Percentiles rank a stretch among this genome's conserved stretches.
These are phyloP conservation scores for Idris sp. DNA, from an alignment of 1,140 invertebrate species.

Conservation along the genomic window DNA sequence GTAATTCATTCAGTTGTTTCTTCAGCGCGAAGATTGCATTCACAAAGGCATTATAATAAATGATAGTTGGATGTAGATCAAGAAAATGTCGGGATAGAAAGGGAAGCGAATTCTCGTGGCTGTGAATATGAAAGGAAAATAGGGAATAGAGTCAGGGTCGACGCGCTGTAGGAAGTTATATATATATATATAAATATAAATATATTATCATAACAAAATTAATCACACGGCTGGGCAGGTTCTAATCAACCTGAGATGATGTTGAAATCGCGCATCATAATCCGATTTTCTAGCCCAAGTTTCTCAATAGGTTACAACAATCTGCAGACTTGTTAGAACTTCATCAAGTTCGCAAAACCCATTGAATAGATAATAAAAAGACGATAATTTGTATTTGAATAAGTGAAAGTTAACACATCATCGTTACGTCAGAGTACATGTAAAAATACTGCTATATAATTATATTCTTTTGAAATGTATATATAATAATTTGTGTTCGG, in stretches of 20 bases:
- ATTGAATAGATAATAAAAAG: too few relatives aligned
- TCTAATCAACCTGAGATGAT: conserved; percentile 2
- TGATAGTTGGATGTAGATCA: conserved; percentile 42
- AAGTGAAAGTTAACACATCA: too few relatives aligned
- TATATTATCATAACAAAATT: conserved; percentile 27
- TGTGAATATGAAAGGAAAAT: conserved; percentile 58
- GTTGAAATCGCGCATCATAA: too few relatives aligned
- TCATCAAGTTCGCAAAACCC: too few relatives aligned
- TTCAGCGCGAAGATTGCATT: conserved; percentile 27
- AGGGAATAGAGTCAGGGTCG: conserved; percentile 58
- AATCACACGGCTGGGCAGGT: conserved; percentile 11
- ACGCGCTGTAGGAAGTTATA: conserved; percentile 46
- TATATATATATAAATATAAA: conserved; percentile 56
- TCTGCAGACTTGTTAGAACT: too few relatives aligned
- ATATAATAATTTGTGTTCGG: too few relatives aligned
- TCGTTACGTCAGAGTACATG: too few relatives aligned
- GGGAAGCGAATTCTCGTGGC: conserved; percentile 36
- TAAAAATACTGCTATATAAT: too few relatives aligned
- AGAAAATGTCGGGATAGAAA: conserved; percentile 51
- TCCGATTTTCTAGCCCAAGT: conserved; percentile 1
- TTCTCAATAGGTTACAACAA: conserved; percentile 10
- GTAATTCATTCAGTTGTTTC: conserved; percentile 34
- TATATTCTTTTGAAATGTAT: too few relatives aligned
- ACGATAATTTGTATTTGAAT: too few relatives aligned
- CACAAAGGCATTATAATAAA: conserved; percentile 25